Evolutionary conservation across 2,797 vertebrate genomes (phyloP).

Genomic region (Manis pentadactyla): DNA sequence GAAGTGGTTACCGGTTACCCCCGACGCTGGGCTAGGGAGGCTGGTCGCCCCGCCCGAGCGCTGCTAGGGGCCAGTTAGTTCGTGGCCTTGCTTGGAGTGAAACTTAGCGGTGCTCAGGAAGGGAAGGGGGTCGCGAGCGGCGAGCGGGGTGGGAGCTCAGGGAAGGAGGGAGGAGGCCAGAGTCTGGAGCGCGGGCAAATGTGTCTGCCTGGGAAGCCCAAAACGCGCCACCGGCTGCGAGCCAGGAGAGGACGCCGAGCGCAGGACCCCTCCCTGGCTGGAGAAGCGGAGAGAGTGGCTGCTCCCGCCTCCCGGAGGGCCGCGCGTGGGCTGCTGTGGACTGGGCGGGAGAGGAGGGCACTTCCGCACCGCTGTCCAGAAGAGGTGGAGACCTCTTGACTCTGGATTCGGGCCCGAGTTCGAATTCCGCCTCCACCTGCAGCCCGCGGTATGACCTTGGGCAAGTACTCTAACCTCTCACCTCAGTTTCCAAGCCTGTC

Average conservation of each 20-base stretch:
- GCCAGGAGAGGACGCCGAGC: not conserved
- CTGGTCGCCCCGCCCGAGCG: not conserved
- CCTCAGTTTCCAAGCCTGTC: not conserved
- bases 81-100: conserved; percentile 39
- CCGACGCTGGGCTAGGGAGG: not conserved
- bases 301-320: not conserved
- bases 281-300: not conserved
- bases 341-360: not conserved
- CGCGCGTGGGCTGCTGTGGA: not conserved
- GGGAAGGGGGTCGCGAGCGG: not conserved
- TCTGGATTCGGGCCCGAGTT: conserved; percentile 24
- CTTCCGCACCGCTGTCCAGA: not conserved
- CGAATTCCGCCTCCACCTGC: not conserved
- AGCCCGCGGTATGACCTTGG: conserved; percentile 67
- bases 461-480: not conserved
- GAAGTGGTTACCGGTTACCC: not conserved
- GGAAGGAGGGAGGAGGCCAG: not conserved
- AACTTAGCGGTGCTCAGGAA: conserved; percentile 51
- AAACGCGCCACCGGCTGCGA: not conserved
- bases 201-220: not conserved
- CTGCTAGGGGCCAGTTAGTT: not conserved
- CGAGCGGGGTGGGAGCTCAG: no score
- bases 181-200: not conserved
- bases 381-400: not conserved
- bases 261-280: not conserved